Percentiles rank a stretch among this genome's conserved stretches.
Conservation (phyloP, 30 jellyfish, hydroid and myxozoan species). For the Pelagia noctiluca region DNA sequence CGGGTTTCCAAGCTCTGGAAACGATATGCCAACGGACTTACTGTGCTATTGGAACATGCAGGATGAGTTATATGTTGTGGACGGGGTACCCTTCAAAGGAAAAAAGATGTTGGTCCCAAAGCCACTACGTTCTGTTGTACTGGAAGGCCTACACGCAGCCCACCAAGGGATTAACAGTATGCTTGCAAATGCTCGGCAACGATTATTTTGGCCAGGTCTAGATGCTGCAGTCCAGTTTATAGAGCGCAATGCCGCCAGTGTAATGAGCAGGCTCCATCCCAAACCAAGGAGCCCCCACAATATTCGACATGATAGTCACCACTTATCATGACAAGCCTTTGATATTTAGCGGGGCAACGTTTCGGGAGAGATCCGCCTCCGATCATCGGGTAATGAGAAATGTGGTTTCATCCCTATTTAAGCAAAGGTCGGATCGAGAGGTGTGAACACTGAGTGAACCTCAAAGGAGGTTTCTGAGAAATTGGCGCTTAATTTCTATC, state of each 20-base stretch:
- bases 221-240: conserved; percentile 35
- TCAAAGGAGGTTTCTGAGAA: no score
- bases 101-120: conserved; percentile 46
- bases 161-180: conserved; percentile 54
- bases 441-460: no score
- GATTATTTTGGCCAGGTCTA: conserved; percentile 73
- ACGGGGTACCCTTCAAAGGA: conserved; percentile 67
- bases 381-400: no score
- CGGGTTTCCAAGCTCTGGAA: neutral
- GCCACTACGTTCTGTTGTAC: neutral
- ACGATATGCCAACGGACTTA: neutral
- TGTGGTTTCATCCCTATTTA: no score
- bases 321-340: no score
- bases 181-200: conserved; percentile 49
- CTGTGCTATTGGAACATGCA: conserved; percentile 5
- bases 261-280: conserved; percentile 53
- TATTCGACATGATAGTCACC: no score
- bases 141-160: conserved; percentile 68
- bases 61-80: conserved; percentile 11
- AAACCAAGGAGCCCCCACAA: no score
- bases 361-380: no score
- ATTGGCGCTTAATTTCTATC: no score
- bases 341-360: no score
- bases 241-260: conserved; percentile 25
- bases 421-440: no score